Evolutionary conservation across 2,113 vertebrate genomes (phyloP), one percentile per base, ranked within the genome.

Genomic region (Copsychus sechellarum): DNA sequence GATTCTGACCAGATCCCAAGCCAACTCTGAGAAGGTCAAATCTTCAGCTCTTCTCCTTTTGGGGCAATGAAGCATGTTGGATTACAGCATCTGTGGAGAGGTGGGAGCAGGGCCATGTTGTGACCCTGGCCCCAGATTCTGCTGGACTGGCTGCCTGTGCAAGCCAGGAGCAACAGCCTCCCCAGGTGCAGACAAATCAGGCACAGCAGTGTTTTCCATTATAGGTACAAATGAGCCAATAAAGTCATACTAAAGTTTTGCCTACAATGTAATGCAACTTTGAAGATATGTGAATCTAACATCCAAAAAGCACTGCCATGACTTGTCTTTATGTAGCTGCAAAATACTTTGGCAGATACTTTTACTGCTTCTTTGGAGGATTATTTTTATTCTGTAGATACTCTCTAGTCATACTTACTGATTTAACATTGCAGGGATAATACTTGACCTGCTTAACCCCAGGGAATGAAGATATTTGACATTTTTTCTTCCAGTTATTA

Each of bases 401-500:
- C 7, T 71, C 26, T 74, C 9, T 33, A 54, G 36, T 86, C 47
- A 81, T 42, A n/a, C 11, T 38, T 45, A 54, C 48, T 34, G 45
- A 53, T 80, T 88, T 70, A 76, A 86, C 25, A 73, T 80, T 38
- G 53, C 82, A 89, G 42, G 23, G 25, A 54, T 43, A 80, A 48
- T 16, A 62, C 28, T 43, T 43, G 29, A 92, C 54, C 47, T 56
- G 22, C 33, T 23, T 60, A 51, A 78, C 43, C 47, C 25, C 26
- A 80, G 57, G 66, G 81, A 96, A 26, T 5, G 6, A 85, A 76
- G 29, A 38, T 33, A 61, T 28, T 89, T 54, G 73, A 22, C 77
- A 70, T 26, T 79, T 86, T 73, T 57, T 61, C 62, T 77, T 76
- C 33, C 11, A 42, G 53, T 96, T 85, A 93, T 89, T 79, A 72